Percentiles rank a stretch among this genome's conserved stretches.
Conservation (phyloP, 2,113 vertebrate genomes). For the Corythornis vintsioides region DNA sequence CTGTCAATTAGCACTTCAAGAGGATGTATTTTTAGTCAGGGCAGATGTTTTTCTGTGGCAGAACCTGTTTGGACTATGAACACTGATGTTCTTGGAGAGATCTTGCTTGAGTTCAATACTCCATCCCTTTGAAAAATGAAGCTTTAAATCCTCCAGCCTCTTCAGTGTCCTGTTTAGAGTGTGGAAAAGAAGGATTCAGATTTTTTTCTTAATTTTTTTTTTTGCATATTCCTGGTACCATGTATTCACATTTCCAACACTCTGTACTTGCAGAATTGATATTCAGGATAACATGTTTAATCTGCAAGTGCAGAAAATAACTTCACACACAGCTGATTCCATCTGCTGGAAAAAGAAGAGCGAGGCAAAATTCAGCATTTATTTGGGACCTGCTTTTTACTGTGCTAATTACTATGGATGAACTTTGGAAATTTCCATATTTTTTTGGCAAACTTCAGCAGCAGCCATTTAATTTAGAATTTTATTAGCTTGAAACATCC, state of each 20-base stretch:
- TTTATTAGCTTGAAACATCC: constrained; percentile 34
- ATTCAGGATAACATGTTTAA: constrained; percentile 11
- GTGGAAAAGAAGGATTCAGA: not conserved
- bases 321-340: constrained; percentile 40
- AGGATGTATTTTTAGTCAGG: not conserved
- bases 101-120: not conserved
- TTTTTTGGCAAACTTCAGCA: constrained; percentile 19
- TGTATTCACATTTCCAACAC: not conserved
- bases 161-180: not conserved
- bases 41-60: constrained; percentile 12
- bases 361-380: not conserved
- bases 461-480: constrained; percentile 50
- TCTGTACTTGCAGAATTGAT: not conserved
- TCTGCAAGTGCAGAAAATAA: constrained; percentile 10
- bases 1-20: constrained; percentile 30
- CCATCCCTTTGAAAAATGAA: not conserved
- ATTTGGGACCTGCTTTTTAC: constrained; percentile 34
- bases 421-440: constrained; percentile 44
- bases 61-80: constrained; percentile 12
- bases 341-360: constrained; percentile 46
- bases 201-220: not conserved
- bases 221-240: not conserved
- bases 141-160: not conserved
- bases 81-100: not conserved
- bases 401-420: constrained; percentile 51